Base-by-base conservation (phyloP, 2,113 vertebrate genomes). In the Orycteropus afer region DNA sequence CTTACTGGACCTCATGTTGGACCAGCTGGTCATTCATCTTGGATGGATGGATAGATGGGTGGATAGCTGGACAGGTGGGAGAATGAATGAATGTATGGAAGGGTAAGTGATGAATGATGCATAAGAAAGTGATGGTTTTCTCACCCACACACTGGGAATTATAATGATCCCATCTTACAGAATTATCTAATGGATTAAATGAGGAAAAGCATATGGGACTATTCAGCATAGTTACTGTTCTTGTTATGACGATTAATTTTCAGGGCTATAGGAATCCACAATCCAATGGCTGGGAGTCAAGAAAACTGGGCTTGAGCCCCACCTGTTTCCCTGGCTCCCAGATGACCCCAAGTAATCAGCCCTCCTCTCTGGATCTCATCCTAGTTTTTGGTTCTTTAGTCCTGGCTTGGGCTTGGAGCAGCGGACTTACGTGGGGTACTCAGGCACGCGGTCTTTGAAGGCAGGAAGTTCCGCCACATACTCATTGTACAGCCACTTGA, bases 401-500 rank as follows among this genome's bases (percentile, higher is more conserved):
- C 17, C 89, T 59, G 47, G 63, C 34, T 22, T 1, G 51, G 79
- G 63, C 59, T 2, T 25, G 2, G 27, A 69, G 23, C 4, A 6
- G 49, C 8, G 40, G 61, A 99, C 99, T 99, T 97, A 99, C 99
- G 99, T 99, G 0, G 99, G 99, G 97, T 99, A 99, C 96, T 99
- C 99, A 0, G 99, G 99, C 81, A 99, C 99, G 0, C 99, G 98
- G 98, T 98, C 99, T 98, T 99, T 99, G 98, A 99, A 99, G 97
- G 99, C 98, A 11, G 99, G 99, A 96, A 99, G 98, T 95, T 99
- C 99, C 0, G 99, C 99, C 98, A 99, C 99, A 6, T 99, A 99
- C 97, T 99, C 99, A 0, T 99, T 99, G 98, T 99, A 99, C 1
- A 99, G 98, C 99, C 99, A 99, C 98, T 99, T 99, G 85, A 99